Evolutionary conservation across 30 jellyfish, hydroid and myxozoan species (phyloP).

Genomic region (Chrysaora quinquecirrha): DNA sequence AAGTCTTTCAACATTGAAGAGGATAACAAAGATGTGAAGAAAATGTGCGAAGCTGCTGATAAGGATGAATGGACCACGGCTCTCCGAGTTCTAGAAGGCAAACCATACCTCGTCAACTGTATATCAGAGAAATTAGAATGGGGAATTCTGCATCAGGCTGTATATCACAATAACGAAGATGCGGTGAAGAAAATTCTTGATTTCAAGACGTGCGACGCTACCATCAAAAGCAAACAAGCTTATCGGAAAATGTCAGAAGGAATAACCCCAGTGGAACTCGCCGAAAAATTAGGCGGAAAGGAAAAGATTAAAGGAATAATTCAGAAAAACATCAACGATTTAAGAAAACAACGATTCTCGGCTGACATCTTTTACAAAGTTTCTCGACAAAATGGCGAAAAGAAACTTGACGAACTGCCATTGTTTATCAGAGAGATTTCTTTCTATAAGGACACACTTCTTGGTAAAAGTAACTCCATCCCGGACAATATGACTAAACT

Average conservation of each 20-base stretch:
- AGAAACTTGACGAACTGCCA: not conserved
- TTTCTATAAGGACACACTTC: not conserved
- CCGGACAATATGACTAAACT: not conserved
- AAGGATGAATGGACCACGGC: not conserved
- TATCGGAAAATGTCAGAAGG: conserved; percentile 2
- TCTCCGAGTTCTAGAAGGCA: not conserved
- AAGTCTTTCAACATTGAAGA: conserved; percentile 10
- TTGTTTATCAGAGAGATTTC: not conserved
- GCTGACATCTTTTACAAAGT: not conserved
- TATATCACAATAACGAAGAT: not conserved
- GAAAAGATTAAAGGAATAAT: not conserved
- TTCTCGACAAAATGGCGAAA: not conserved
- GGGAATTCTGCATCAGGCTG: conserved; percentile 17
- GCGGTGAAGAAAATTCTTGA: not conserved
- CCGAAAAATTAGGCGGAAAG: not conserved
- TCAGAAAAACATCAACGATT: not conserved
- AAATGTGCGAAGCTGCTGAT: not conserved
- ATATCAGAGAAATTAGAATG: conserved; percentile 7
- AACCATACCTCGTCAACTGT: conserved; percentile 29
- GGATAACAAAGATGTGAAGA: conserved; percentile 8
- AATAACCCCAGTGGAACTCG: not conserved
- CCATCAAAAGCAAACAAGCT: not conserved
- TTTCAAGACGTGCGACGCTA: conserved; percentile 5
- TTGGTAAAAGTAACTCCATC: not conserved
- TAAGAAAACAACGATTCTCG: not conserved